Evolutionary conservation across 2,888 invertebrate species (phyloP), one percentile per base, ranked within the genome.

Genomic region (Drosophila prolongata): DNA sequence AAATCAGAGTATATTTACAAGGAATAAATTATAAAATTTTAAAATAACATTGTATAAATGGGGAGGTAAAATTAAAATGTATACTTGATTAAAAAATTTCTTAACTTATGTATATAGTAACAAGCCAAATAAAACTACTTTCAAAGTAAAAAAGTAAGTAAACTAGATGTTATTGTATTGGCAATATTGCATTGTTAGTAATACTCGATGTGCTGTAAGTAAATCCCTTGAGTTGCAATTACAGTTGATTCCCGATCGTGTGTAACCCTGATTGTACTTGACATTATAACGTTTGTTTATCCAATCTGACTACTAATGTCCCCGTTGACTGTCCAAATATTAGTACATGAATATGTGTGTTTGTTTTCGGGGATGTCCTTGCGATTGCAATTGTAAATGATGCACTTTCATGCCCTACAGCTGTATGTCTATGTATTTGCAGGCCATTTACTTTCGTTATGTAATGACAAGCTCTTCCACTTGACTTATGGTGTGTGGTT

Each of bases 361-460:
- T 44, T 53, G 67, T 53, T 44, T 66, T 66, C 52, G 42, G 57
- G 57, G 46, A 65, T 65, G 50, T 50, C 47, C 60, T 71, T 57
- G 50, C 49, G 40, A 71, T 40, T 69, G 46, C 43, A 38, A 35
- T 46, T 34, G 44, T 46, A 40, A 70, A 70, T 54, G 47, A 70
- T 70, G 70, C 66, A 69, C 13, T 69, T 66, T 40, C 66, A 56
- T 66, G 66, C 66, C 69, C 47, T 27, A 40, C 46, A 66, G 65
- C 56, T 65, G 68, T 67, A 14, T 10, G 37, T 2, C 27, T 53
- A 52, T 70, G 46, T 71, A 67, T 37, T 49, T 30, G 37, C 35
- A 34, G 40, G 38, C 34, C 69, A 68, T 67, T 67, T 69, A 55
- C 67, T 34, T 40, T 49, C 46, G 40, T 66, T 68, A 56, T 68